Percentiles rank a stretch among this genome's conserved stretches.
These are phyloP conservation scores for Leucoma salicis DNA, from an alignment of 2,888 invertebrate genomes.

Conservation along the genomic window DNA sequence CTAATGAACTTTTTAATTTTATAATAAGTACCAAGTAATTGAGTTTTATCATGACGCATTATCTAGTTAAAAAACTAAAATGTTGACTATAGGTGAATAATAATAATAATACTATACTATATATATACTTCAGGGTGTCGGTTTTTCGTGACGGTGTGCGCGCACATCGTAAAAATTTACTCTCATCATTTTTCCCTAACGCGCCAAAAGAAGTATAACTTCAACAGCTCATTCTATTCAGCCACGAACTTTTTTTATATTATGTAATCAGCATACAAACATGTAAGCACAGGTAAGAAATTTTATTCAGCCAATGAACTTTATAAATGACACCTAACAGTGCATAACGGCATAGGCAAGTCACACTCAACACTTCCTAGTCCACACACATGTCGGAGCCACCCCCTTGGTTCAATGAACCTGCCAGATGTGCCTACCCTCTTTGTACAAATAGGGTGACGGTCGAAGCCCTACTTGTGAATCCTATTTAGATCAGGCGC, in stretches of 20 bases:
- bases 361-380: constrained; percentile 7
- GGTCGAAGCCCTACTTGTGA: constrained; percentile 5
- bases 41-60: too few species aligned
- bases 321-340: neutral
- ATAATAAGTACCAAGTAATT: too few species aligned
- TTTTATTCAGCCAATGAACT: neutral
- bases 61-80: too few species aligned
- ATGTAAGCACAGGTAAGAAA: neutral
- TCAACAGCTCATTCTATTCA: too few species aligned
- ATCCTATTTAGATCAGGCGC: constrained; percentile 2
- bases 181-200: too few species aligned
- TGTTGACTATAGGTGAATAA: too few species aligned
- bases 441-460: constrained; percentile 6
- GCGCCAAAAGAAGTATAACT: too few species aligned
- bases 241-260: constrained; percentile 7
- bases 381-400: constrained; percentile 12
- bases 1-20: too few species aligned
- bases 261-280: neutral
- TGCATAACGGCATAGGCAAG: constrained; percentile 7
- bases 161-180: too few species aligned
- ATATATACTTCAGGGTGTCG: too few species aligned
- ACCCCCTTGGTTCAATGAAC: constrained; percentile 35
- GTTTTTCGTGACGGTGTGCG: too few species aligned
- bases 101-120: too few species aligned
- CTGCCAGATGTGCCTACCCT: constrained; percentile 35